phyloP scores from a whole-genome alignment of 2,113 vertebrate species.

The Gila orcuttii region DNA sequence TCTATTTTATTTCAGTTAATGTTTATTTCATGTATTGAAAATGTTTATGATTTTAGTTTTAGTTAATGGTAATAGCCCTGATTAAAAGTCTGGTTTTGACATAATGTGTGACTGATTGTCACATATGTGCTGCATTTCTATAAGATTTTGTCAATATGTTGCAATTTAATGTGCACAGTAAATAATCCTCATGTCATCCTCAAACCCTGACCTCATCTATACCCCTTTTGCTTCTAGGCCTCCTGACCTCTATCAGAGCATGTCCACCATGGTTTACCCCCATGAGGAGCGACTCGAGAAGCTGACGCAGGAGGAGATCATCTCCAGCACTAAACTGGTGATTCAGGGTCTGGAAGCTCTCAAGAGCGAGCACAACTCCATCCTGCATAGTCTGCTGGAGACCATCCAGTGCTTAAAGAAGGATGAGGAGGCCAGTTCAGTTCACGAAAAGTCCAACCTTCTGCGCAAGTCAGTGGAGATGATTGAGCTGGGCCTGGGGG shows the following conservation, averaged over 20 bases:
- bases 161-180: not conserved
- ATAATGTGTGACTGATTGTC: not conserved
- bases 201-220: not conserved
- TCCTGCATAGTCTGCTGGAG: constrained; percentile 84
- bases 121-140: not conserved
- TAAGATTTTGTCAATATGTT: not conserved
- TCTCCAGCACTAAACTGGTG: constrained; percentile 84
- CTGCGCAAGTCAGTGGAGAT: constrained; percentile 88
- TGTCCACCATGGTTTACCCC: constrained; percentile 82
- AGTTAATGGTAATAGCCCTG: too few species aligned
- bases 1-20: too few species aligned
- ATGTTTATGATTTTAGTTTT: too few species aligned
- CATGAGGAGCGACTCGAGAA: constrained; percentile 83
- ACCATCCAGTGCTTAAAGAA: constrained; percentile 88
- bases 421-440: constrained; percentile 85
- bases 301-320: constrained; percentile 87
- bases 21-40: too few species aligned
- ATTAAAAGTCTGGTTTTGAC: too few species aligned
- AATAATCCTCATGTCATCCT: not conserved
- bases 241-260: constrained; percentile 58
- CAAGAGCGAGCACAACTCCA: constrained; percentile 86
- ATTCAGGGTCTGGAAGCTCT: constrained; percentile 87
- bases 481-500: constrained; percentile 87
- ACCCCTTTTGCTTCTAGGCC: not conserved
- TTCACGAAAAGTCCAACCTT: constrained; percentile 85